Base-by-base conservation (phyloP, 2,113 vertebrate species). In the Mixornis gularis region DNA sequence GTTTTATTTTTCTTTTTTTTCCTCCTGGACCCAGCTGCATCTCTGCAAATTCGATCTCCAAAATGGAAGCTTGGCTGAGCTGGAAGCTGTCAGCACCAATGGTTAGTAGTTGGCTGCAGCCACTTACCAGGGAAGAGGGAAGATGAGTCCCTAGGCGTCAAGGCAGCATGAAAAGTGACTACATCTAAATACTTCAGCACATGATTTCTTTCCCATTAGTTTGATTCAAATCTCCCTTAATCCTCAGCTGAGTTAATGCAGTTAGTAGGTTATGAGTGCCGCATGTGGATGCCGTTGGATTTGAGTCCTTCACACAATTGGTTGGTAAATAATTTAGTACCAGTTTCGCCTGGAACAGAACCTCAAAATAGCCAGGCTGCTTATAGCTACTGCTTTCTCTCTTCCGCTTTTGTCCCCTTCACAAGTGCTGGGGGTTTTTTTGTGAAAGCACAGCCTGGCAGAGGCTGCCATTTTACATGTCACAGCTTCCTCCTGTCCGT, bases 151-250 rank as follows among this genome's bases (percentile, higher is more conserved):
- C 80, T 13, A 82, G 78, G 71, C 63, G 43, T 80, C 20, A 32
- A 74, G 49, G 58, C 70, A 51, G 84, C 89, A 55, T 66, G 78
- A 93, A 92, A 92, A 95, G 84, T 65, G 66, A 88, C 95, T 85
- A 55, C 52, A 62, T 87, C 89, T 83, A 92, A 94, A 92, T 82
- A 92, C 80, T 95, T 76, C 72, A 92, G 71, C 88, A 81, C 81
- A 87, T 84, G 63, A 89, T 90, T 92, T 95, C 93, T 93, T 92
- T 94, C 93, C 94, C 89, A 83, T 90, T 93, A 87, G 86, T 92
- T 94, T 94, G 81, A 93, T 95, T 96, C 92, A 93, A 92, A 95
- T 91, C 87, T 89, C 87, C 65, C 69, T 89, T 93, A 95, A 96
- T 95, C 87, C 89, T 91, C 92, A 78, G 60, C 68, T 64, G 72